Conservation (phyloP, 2,113 vertebrate species). For the Chloropsis cyanopogon region DNA sequence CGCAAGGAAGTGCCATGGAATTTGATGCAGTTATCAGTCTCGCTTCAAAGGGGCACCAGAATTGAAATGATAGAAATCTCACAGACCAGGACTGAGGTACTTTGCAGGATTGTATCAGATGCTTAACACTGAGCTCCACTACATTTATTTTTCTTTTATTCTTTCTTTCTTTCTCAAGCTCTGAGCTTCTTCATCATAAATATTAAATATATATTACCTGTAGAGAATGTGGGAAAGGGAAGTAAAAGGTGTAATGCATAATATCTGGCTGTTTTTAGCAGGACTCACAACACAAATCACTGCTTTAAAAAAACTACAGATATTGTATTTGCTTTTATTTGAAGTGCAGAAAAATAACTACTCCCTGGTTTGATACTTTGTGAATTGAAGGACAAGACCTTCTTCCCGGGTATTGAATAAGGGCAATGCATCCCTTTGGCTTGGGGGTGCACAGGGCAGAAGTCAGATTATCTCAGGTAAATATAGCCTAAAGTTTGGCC, state of each 20-base stretch:
- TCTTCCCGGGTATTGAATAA: not conserved
- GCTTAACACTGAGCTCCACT: not conserved
- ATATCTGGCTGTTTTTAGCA: not conserved
- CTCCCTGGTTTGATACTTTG: not conserved
- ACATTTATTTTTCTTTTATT: not conserved
- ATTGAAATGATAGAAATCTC: not conserved
- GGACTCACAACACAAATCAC: not conserved
- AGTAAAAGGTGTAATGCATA: not conserved
- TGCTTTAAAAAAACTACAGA: not conserved
- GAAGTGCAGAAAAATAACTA: not conserved
- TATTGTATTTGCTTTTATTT: not conserved
- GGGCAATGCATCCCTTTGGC: fast-evolving
- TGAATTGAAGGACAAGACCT: not conserved
- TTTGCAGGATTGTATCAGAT: not conserved
- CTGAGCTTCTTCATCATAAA: not conserved
- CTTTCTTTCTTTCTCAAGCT: not conserved
- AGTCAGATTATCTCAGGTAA: not conserved
- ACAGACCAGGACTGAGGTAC: not conserved
- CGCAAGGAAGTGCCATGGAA: not conserved
- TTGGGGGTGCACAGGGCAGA: not conserved
- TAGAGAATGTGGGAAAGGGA: not conserved
- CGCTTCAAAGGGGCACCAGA: not conserved
- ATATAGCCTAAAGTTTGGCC: not conserved
- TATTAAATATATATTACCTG: not conserved
- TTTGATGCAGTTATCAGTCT: not conserved